phyloP scores from a whole-genome alignment of 2,113 vertebrate genomes.

The Notarius quadriscutis region DNA sequence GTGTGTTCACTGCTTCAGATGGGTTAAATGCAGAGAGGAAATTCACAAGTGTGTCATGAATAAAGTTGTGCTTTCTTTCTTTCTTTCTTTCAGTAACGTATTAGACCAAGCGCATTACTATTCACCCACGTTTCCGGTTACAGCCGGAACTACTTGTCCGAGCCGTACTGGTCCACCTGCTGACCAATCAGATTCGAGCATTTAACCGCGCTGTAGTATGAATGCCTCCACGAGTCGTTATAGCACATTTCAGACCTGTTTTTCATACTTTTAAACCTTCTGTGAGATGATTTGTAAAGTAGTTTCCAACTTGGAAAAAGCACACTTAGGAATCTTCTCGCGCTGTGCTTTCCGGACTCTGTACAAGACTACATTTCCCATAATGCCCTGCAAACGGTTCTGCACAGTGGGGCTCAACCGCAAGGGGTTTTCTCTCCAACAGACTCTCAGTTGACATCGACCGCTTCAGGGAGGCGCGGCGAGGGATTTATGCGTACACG shows the following conservation, averaged over 20 bases:
- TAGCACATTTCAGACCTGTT: neutral
- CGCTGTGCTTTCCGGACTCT: no score
- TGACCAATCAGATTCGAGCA: neutral
- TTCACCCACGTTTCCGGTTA: neutral
- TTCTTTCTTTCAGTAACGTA: no score
- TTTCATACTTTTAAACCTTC: neutral
- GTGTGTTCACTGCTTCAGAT: no score
- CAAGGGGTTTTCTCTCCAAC: constrained; percentile 60
- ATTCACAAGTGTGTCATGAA: no score
- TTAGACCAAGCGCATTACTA: neutral
- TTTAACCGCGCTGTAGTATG: neutral
- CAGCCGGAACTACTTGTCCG: neutral
- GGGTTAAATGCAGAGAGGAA: no score
- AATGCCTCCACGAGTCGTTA: no score
- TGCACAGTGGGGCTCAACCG: constrained; percentile 49
- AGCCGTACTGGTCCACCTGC: neutral
- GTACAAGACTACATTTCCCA: constrained; percentile 65
- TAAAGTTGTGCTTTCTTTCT: no score
- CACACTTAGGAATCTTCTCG: no score
- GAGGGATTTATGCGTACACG: constrained; percentile 61
- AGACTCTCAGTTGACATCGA: constrained; percentile 57
- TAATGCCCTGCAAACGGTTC: constrained; percentile 10
- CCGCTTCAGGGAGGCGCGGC: constrained; percentile 64
- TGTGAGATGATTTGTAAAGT: neutral
- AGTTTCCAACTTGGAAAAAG: neutral